A percentile compares a stretch with the other conserved stretches of the same genome.
Conservation (phyloP, 2,113 vertebrate genomes). For the Manacus vitellinus region DNA sequence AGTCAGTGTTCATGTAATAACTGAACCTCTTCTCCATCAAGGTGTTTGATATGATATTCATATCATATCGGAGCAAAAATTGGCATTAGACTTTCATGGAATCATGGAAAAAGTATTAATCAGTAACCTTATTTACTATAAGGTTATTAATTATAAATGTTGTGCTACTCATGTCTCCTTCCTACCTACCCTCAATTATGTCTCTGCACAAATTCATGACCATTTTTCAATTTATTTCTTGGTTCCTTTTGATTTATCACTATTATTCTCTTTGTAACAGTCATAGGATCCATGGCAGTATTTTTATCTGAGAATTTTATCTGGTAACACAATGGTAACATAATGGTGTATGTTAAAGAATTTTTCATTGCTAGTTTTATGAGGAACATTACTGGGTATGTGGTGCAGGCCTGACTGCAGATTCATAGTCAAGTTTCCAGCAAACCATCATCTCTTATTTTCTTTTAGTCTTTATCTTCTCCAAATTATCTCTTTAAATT, state of each 20-base stretch:
- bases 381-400: not conserved
- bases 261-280: not conserved
- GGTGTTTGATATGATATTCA: not conserved
- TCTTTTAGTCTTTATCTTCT: not conserved
- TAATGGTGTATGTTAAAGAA: not conserved
- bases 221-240: not conserved
- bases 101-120: not conserved
- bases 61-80: not conserved
- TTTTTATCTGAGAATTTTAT: not conserved
- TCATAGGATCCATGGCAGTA: not conserved
- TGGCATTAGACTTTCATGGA: not conserved
- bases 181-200: not conserved
- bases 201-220: not conserved
- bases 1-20: not conserved
- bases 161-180: not conserved
- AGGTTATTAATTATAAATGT: not conserved
- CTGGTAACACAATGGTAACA: not conserved
- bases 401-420: not conserved
- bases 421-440: not conserved
- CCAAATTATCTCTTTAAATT: not conserved
- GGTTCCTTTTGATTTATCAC: not conserved
- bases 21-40: not conserved
- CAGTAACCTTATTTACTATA: not conserved
- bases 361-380: not conserved
- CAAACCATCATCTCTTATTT: not conserved